Percentiles rank a stretch among this genome's conserved stretches.
phyloP scores from a whole-genome alignment of 2,113 vertebrate species.

The Thalassoma bifasciatum region DNA sequence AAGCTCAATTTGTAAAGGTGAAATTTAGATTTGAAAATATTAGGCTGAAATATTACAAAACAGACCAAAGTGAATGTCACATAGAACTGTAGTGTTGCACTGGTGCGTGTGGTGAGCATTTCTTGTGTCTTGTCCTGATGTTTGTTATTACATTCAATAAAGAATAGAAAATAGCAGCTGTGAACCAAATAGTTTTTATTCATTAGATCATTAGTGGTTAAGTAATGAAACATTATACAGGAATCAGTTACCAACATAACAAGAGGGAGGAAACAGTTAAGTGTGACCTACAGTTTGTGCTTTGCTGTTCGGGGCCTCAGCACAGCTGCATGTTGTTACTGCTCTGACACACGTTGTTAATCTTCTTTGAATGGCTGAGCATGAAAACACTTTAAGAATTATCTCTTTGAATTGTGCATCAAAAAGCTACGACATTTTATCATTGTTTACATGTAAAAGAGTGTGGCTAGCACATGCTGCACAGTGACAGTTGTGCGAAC shows the following conservation, averaged over 20 bases:
- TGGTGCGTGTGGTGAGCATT: too few species aligned
- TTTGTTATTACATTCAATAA: too few species aligned
- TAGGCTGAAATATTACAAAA: too few species aligned
- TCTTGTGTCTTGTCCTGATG: too few species aligned
- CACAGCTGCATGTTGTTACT: conserved; percentile 31
- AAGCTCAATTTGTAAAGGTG: not conserved
- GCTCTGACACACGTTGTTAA: conserved; percentile 35
- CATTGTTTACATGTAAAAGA: not conserved
- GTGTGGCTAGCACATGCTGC: conserved; percentile 1
- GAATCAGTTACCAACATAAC: conserved; percentile 51
- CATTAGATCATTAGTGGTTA: conserved; percentile 79
- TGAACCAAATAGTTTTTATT: conserved; percentile 77
- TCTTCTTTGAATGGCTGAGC: conserved; percentile 6
- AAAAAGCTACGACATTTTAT: conserved; percentile 9
- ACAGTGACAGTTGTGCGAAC: conserved; percentile 7
- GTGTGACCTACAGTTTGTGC: conserved; percentile 36
- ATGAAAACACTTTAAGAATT: conserved; percentile 22
- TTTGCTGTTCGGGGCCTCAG: conserved; percentile 17
- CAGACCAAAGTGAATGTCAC: too few species aligned
- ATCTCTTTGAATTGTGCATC: conserved; percentile 1
- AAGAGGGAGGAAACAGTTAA: conserved; percentile 42
- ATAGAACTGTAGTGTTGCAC: too few species aligned
- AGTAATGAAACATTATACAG: conserved; percentile 54
- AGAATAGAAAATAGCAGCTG: conserved; percentile 1
- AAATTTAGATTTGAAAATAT: too few species aligned